Evolutionary conservation across 1,140 invertebrate genomes (phyloP), one percentile per base, ranked within the genome.

Genomic region (Sitodiplosis mosellana): DNA sequence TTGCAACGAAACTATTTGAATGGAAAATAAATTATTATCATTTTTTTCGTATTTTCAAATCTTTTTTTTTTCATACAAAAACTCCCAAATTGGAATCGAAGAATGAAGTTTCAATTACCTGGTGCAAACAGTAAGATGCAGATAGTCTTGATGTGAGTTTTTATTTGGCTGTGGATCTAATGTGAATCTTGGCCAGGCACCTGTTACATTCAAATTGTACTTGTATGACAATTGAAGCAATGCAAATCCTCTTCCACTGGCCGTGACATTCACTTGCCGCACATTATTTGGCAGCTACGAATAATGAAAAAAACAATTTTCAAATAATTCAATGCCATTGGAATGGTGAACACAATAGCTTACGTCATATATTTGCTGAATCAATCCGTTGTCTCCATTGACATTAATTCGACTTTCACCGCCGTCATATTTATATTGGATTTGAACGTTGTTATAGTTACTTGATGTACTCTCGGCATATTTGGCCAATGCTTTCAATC

Each of bases 181-280:
- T 6, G 78, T 83, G 63, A 92, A 95, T 17, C 88, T 69, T 2
- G 90, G 89, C 76, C 83, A 87, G 15, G 87, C 80, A 11, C 82
- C 86, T 15, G 88, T 90, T 5, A 91, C 86, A 62, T 90, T 88
- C 33, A 88, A 74, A 63, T 88, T 86, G 57, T 90, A 91, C 42
- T 71, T 72, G 54, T 84, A 88, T 2, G 78, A 80, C 1, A 95
- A 74, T 62, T 90, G 87, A 33, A 90, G 72, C 40, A 94, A 60
- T 0, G 79, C 86, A 57, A 92, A 76, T 33, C 92, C 92, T 33
- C 69, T 74, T 8, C 93, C 92, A 27, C 73, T 74, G 0, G 84
- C 87, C 19, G 75, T 73, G 12, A 87, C 68, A 21, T 75, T 75
- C 0, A 86, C 61, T 45, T 64, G 65, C 18, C 33, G 47, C 2